A percentile compares a stretch with the other conserved stretches of the same genome.
These are phyloP conservation scores for Sakesphorus luctuosus DNA, from an alignment of 2,113 vertebrate species.

Conservation along the genomic window DNA sequence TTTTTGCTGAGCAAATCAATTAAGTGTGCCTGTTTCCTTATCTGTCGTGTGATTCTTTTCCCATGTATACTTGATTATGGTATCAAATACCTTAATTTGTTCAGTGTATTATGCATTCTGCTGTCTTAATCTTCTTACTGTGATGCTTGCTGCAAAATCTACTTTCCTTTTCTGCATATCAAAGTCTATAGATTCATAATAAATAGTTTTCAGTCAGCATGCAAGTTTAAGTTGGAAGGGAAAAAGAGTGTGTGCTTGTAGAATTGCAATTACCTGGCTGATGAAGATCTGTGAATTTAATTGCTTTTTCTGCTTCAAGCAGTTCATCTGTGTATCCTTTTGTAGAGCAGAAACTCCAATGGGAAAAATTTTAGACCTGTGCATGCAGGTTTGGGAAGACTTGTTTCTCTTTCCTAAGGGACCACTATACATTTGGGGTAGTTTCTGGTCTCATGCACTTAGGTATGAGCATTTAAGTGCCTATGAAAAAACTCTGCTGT, in stretches of 20 bases:
- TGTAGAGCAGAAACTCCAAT: neutral
- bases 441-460: rapidly evolving
- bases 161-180: neutral
- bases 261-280: neutral
- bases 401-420: neutral
- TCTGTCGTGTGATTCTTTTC: neutral
- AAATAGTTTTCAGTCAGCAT: neutral
- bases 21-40: neutral
- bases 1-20: neutral
- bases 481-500: neutral
- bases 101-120: neutral
- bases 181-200: neutral
- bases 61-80: neutral
- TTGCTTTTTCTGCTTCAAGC: neutral
- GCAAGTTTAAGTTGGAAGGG: neutral
- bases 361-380: neutral
- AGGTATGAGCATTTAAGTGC: neutral
- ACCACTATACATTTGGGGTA: neutral
- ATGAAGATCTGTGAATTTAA: neutral
- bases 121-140: neutral
- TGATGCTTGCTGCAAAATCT: neutral
- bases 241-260: neutral
- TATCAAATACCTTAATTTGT: neutral
- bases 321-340: neutral
- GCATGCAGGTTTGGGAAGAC: neutral